Evolutionary conservation across 1,140 invertebrate species (phyloP), one percentile per base, ranked within the genome.

Genomic region (Leptinotarsa texana): DNA sequence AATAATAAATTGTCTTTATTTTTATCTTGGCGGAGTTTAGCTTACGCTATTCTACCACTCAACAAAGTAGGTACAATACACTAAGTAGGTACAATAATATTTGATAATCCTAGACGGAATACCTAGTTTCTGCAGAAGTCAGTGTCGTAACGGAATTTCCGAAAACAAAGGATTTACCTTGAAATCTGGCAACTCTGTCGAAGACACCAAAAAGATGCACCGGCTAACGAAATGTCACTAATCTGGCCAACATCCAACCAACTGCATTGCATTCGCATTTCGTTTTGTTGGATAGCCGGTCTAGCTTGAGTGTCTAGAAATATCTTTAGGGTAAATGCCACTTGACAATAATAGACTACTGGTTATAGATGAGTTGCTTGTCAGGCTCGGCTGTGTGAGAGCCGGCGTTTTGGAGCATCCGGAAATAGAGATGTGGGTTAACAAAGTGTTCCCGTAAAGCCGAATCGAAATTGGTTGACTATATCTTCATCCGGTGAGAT

Each of bases 251-350:
- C 66, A 74, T 79, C 80, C 80, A 81, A 76, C 75, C 68, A 71
- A 72, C 75, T 76, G 51, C 75, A 77, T 74, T 78, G 74, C 75
- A 75, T 67, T 75, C 69, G 72, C 62, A 49, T 73, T 69, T 78
- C 77, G 63, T 57, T 57, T 57, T 57, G 51, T 57, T 57, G 17
- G 47, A 47, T 51, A 68, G 51, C 47, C 63, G 49, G 78, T 80
- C 78, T 80, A 78, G 75, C 74, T 72, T 15, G 57, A 67, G 62
- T 57, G 80, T 81, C 80, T 80, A 79, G 79, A 81, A 81, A 81
- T 81, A 81, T 81, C 80, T 80, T 63, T 77, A 78, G 80, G 80
- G 80, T 81, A 81, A 81, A 81, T 81, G 80, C 80, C 80, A 81
- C 79, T 74, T 75, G 61, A 68, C 77, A 80, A 80, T 79, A 80